Evolutionary conservation across 2,113 vertebrate species (phyloP), one percentile per base, ranked within the genome.

Genomic region (Larimichthys crocea): DNA sequence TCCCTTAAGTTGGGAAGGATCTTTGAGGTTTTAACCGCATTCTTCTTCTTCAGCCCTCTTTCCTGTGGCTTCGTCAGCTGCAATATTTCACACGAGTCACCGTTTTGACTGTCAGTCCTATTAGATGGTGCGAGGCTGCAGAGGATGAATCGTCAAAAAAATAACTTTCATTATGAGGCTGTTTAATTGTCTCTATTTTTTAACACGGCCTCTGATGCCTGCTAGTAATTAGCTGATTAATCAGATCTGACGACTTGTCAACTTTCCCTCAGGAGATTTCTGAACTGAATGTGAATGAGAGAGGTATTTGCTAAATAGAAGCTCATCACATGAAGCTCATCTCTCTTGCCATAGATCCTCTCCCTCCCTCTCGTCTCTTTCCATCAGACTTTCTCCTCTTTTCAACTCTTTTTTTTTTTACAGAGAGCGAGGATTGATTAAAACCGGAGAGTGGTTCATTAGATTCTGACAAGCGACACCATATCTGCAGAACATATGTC

Each of bases 381-480:
- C 62, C 49, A 22, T 57, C 64, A 55, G 52, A 79, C 57, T 83
- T 74, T 73, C 62, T 60, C 67, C 31, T 40, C 35, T 40, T 75
- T 83, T 74, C 53, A 75, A 74, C 71, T 75, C 7, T 66, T 78
- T 83, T 66, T 70, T 77, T 35, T 35, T 35, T 89, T 79, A 59
- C 80, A 3, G 56, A 31, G 46, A 17, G 62, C 15, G 26, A 76
- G 63, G 83, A 88, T 76, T 87, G 91, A 94, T 94, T 93, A 93
- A 94, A 91, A 86, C 74, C 44, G 74, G 81, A 86, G 81, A 86
- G 84, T 14, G 78, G 67, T 89, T 94, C 88, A 92, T 94, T 93
- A 91, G 89, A 92, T 88, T 84, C 71, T 83, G 89, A 92, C 91
- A 88, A 86, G 89, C 67, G 82, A 90, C 92, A 76, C 84, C 80